These are phyloP conservation scores for Bufo bufo DNA, from an alignment of 2,113 vertebrate genomes.

Conservation along the genomic window DNA sequence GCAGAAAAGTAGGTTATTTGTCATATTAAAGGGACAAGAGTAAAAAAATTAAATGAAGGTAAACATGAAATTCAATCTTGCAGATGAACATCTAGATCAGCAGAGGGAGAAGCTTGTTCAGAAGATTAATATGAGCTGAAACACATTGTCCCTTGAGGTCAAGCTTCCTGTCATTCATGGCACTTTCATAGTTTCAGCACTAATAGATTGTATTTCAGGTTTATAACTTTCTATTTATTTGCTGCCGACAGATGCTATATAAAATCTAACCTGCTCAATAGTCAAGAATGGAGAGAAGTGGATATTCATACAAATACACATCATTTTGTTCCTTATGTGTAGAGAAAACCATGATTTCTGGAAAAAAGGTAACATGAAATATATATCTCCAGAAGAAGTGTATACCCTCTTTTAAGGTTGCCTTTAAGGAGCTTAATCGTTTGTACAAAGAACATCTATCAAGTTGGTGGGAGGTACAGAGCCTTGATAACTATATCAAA, in stretches of 20 bases:
- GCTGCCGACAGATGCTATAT: background rate
- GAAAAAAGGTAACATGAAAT: too few species aligned
- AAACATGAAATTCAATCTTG: constrained; percentile 19
- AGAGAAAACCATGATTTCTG: too few species aligned
- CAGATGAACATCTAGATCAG: constrained; percentile 41
- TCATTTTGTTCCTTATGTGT: background rate
- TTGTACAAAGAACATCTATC: too few species aligned
- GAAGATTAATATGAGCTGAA: constrained; percentile 36
- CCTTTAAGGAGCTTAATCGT: too few species aligned
- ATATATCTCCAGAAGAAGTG: too few species aligned
- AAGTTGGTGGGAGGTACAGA: too few species aligned
- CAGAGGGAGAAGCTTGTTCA: constrained; percentile 21
- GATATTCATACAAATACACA: too few species aligned
- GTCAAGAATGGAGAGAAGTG: background rate
- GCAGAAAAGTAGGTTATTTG: constrained; percentile 42
- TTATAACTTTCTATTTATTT: constrained; percentile 30
- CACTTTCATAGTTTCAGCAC: background rate
- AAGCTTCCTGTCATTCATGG: constrained; percentile 25
- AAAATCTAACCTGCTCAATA: background rate
- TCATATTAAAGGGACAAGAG: constrained; percentile 37
- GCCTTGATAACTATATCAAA: too few species aligned
- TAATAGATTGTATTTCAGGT: constrained; percentile 24
- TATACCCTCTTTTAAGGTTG: too few species aligned
- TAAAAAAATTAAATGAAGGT: constrained; percentile 38
- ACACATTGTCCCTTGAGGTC: constrained; percentile 12